Percentiles rank a stretch among this genome's conserved stretches.
Evolutionary conservation across 2,888 invertebrate genomes (phyloP).

Genomic region (Ctenicera cuprea): DNA sequence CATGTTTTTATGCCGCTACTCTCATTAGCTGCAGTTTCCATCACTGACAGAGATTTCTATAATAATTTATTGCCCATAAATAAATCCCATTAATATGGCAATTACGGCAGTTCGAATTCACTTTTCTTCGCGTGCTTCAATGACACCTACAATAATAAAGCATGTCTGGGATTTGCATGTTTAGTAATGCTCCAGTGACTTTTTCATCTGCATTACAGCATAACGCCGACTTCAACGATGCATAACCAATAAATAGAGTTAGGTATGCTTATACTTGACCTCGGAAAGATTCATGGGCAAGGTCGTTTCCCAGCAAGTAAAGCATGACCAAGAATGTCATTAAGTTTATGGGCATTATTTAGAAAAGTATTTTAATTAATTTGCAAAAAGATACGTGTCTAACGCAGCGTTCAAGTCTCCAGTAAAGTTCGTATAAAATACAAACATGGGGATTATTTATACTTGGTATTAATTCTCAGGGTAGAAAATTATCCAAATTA

Average conservation of each 20-base stretch:
- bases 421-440: neutral
- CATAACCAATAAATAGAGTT: constrained; percentile 41
- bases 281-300: constrained; percentile 34
- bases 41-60: constrained; percentile 17
- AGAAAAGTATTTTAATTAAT: neutral
- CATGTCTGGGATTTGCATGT: constrained; percentile 10
- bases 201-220: constrained; percentile 14
- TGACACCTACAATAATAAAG: constrained; percentile 23
- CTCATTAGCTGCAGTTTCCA: constrained; percentile 10
- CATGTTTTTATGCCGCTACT: constrained; percentile 17
- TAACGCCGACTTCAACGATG: constrained; percentile 32
- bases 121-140: neutral
- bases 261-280: constrained; percentile 32
- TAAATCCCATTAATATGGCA: constrained; percentile 1
- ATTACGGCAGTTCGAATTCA: constrained; percentile 1
- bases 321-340: constrained; percentile 19
- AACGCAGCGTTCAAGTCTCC: constrained; percentile 5
- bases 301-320: constrained; percentile 22
- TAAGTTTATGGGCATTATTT: neutral
- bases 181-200: constrained; percentile 29
- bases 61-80: constrained; percentile 12
- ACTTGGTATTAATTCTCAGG: too few species aligned
- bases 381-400: neutral
- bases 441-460: neutral
- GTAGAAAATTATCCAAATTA: too few species aligned